These are phyloP conservation scores for Syrmaticus mikado DNA, from an alignment of 2,113 vertebrate species.

Conservation along the genomic window DNA sequence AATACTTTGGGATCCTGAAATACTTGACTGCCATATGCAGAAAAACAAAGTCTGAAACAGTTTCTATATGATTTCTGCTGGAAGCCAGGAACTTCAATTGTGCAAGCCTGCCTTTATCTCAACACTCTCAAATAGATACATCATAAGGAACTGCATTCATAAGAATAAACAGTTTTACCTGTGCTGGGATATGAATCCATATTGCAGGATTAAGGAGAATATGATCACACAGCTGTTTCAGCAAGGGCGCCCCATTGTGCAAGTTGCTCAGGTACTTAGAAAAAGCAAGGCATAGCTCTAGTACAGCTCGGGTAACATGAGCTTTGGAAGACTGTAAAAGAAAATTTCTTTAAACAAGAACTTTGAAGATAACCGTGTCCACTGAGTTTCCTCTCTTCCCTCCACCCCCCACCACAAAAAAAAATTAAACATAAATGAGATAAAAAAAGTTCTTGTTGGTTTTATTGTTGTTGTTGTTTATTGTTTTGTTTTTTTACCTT, in stretches of 20 bases:
- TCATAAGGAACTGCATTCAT: accelerated
- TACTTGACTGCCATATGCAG: neutral
- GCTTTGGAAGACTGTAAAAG: conserved; percentile 91
- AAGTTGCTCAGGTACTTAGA: conserved; percentile 96
- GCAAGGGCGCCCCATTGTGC: conserved; percentile 89
- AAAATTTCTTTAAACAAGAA: neutral
- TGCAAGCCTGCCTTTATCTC: neutral
- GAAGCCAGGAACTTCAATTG: accelerated
- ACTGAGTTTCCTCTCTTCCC: too few relatives aligned
- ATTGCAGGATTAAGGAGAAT: conserved; percentile 97
- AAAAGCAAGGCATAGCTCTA: conserved; percentile 95
- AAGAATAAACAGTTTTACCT: conserved; percentile 77
- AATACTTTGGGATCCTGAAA: neutral
- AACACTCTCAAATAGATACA: neutral
- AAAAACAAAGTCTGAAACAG: neutral
- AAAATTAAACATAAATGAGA: neutral
- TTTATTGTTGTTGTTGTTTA: too few relatives aligned
- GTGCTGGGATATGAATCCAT: conserved; percentile 97
- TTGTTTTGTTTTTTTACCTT: conserved; percentile 83
- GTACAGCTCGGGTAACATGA: conserved; percentile 89
- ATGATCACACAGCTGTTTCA: conserved; percentile 97
- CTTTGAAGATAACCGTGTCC: neutral
- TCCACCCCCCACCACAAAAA: too few relatives aligned
- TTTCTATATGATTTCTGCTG: neutral
- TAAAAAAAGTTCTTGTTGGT: neutral